Evolutionary conservation across 2,797 vertebrate species (phyloP), one percentile per base, ranked within the genome.

Genomic region (Peromyscus aztecus): DNA sequence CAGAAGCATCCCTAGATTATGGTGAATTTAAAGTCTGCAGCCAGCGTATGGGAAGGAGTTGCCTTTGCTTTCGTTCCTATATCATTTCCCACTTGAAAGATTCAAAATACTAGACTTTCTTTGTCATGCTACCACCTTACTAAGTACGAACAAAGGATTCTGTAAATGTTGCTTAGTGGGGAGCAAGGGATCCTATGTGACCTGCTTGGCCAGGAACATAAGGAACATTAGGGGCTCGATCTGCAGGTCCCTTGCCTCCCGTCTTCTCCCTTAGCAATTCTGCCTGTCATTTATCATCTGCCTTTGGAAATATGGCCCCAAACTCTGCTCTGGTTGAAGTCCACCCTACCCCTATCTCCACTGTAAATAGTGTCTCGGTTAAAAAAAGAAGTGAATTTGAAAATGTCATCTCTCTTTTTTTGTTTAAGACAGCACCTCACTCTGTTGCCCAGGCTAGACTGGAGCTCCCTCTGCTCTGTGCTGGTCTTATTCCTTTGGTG

Each of bases 21-120:
- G 17, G 77, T 81, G 92, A 94, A 94, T 97, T 97, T 95, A 92
- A 95, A 96, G 84, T 85, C 85, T 49, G 37, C 81, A 94, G 94
- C 86, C 87, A 96, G 69, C 65, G 85, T 86, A 82, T 82, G 73
- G 93, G 89, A 97, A 94, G 49, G 7, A 55, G 92, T 94, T 96
- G 92, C n/a, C 55, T 91, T 89, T 27, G 31, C 43, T 4, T 94
- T 81, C 61, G 57, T 96, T 95, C 95, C 71, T 96, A 21, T 94
- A 92, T 81, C 12, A 83, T 52, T 95, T 95, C 91, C 34, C 13
- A 84, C 92, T 75, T 71, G 87, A 94, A 94, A 31, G 65, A 69
- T 71, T 80, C 31, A 65, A 88, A 43, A 86, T 81, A 86, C 82
- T 94, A 71, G 57, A 31, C 91, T 92, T 95, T 73, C 55, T n/a